A percentile compares a stretch with the other conserved stretches of the same genome.
Evolutionary conservation across 2,888 invertebrate species (phyloP).

Genomic region (Hyles lineata): DNA sequence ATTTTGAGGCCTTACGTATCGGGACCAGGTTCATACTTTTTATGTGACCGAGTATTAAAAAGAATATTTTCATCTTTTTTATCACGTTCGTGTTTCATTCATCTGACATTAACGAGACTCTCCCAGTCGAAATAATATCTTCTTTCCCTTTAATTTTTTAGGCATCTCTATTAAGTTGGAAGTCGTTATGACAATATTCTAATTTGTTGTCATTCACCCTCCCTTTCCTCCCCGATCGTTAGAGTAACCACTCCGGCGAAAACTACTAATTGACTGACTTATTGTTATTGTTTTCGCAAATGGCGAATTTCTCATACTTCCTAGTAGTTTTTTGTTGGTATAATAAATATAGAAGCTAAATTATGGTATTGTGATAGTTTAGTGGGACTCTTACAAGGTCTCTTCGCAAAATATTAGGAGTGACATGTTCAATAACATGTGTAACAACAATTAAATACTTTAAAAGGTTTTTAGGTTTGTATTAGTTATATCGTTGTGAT

Average conservation of each 20-base stretch:
- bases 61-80: too few relatives aligned
- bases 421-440: too few relatives aligned
- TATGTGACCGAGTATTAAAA: too few relatives aligned
- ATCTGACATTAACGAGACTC: background rate
- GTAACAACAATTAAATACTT: too few relatives aligned
- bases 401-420: too few relatives aligned
- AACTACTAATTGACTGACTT: constrained; percentile 24
- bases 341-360: background rate
- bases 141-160: constrained; percentile 18
- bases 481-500: too few relatives aligned
- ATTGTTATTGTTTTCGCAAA: constrained; percentile 25
- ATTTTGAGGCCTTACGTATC: too few relatives aligned
- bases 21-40: too few relatives aligned
- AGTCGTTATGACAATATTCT: constrained; percentile 36
- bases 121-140: background rate
- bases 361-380: too few relatives aligned
- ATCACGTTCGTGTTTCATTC: background rate
- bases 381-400: too few relatives aligned
- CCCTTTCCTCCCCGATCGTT: constrained; percentile 21
- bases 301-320: constrained; percentile 7
- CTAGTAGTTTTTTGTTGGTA: background rate
- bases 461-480: too few relatives aligned
- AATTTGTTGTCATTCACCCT: constrained; percentile 32
- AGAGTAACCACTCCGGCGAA: constrained; percentile 19
- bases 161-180: constrained; percentile 30